phyloP scores from a whole-genome alignment of 2,888 invertebrate genomes.

The Falcaria lacertinaria region DNA sequence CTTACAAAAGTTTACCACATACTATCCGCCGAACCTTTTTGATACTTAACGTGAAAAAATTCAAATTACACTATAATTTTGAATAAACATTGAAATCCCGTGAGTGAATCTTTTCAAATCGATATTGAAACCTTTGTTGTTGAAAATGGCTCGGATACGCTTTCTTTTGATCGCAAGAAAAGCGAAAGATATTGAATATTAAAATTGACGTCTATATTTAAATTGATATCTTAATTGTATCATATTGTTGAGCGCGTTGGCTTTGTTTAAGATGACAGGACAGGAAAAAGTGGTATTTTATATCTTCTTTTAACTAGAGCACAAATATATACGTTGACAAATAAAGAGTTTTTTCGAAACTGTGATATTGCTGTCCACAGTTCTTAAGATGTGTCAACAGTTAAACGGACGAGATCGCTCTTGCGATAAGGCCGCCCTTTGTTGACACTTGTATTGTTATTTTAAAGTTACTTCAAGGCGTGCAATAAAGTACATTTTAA shows the following conservation, averaged over 20 bases:
- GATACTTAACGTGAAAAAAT: constrained; percentile 39
- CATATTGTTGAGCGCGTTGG: background rate
- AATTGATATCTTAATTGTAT: background rate
- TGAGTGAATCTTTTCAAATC: background rate
- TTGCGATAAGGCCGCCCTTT: no score
- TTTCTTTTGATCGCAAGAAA: background rate
- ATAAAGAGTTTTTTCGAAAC: no score
- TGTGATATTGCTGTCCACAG: no score
- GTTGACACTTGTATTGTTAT: no score
- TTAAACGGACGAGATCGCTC: no score
- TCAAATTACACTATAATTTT: constrained; percentile 30
- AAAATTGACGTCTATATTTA: background rate
- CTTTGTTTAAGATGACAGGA: background rate
- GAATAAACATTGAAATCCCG: constrained; percentile 19
- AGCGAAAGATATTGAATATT: background rate
- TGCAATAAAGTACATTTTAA: no score
- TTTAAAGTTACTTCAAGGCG: no score
- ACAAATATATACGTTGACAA: no score
- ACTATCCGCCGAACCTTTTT: constrained; percentile 48
- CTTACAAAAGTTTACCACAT: constrained; percentile 48
- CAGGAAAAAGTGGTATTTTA: no score
- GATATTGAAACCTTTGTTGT: constrained; percentile 4
- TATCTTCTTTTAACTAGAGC: no score
- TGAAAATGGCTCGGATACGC: constrained; percentile 6
- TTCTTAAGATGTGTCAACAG: no score